Percentiles rank a stretch among this genome's conserved stretches.
Conservation (phyloP, 2,113 vertebrate species). For the Paramormyrops kingsleyae region DNA sequence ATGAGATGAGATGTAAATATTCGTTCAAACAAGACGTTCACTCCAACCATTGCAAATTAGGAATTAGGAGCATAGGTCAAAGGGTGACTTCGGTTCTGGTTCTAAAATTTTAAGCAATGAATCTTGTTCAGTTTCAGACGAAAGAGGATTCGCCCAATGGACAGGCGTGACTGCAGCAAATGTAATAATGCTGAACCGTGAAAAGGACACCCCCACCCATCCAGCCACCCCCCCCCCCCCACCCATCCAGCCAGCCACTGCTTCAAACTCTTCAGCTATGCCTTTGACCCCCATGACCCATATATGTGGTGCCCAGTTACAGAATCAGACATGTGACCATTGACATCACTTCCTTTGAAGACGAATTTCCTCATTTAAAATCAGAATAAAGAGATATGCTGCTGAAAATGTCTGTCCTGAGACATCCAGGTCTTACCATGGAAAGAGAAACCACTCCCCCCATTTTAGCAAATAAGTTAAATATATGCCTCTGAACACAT, state of each 20-base stretch:
- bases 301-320: not conserved
- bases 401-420: not conserved
- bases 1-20: not conserved
- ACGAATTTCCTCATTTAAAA: not conserved
- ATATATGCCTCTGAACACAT: constrained; percentile 33
- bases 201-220: not conserved
- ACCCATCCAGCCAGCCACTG: not conserved
- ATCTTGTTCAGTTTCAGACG: not conserved
- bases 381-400: not conserved
- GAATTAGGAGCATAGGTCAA: not conserved
- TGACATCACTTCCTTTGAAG: not conserved
- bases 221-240: not conserved
- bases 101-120: not conserved
- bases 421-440: not conserved
- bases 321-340: not conserved
- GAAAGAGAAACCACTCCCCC: not conserved
- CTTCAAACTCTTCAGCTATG: not conserved
- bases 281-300: not conserved
- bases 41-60: not conserved
- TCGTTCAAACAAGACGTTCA: not conserved
- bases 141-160: not conserved
- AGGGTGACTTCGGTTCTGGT: not conserved
- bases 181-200: not conserved
- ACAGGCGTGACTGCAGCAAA: not conserved
- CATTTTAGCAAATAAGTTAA: constrained; percentile 19